A percentile compares a stretch with the other conserved stretches of the same genome.
Evolutionary conservation across 2,888 invertebrate species (phyloP).

Genomic region (Ceramica pisi): DNA sequence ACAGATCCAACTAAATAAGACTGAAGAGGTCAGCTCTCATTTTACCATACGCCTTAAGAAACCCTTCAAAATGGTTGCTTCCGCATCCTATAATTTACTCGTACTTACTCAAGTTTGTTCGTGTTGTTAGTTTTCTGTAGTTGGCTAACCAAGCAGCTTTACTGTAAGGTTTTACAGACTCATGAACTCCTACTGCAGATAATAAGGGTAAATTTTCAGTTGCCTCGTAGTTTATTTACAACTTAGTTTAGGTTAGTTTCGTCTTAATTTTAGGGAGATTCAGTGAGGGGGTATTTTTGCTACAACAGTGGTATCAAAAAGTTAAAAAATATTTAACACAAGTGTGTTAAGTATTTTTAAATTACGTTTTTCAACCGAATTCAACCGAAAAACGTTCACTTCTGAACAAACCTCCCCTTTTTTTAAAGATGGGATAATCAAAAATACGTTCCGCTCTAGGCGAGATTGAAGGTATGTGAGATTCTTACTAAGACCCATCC

Average conservation of each 20-base stretch:
- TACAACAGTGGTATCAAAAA: too few relatives aligned
- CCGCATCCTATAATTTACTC: constrained; percentile 56
- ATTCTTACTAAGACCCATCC: too few relatives aligned
- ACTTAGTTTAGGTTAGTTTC: constrained; percentile 12
- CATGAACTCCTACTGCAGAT: constrained; percentile 24
- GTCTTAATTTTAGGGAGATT: constrained; percentile 1
- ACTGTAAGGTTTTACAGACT: constrained; percentile 26
- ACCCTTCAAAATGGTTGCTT: constrained; percentile 53
- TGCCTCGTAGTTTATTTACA: constrained; percentile 20
- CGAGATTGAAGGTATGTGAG: too few relatives aligned
- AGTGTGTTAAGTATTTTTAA: too few relatives aligned
- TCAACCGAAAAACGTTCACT: too few relatives aligned
- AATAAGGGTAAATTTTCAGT: constrained; percentile 30
- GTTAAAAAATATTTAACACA: too few relatives aligned
- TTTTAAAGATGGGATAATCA: too few relatives aligned
- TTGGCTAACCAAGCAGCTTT: constrained; percentile 32
- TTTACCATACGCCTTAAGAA: neutral
- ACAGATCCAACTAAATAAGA: too few relatives aligned
- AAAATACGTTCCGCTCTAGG: too few relatives aligned
- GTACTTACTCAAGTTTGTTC: constrained; percentile 49
- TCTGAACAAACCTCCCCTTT: too few relatives aligned
- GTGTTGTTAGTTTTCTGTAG: constrained; percentile 38
- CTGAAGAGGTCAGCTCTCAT: too few relatives aligned
- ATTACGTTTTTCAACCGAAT: too few relatives aligned
- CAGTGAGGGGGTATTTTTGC: neutral